Conservation (phyloP, 2,797 vertebrate species). For the Semaprochilodus insignis region DNA sequence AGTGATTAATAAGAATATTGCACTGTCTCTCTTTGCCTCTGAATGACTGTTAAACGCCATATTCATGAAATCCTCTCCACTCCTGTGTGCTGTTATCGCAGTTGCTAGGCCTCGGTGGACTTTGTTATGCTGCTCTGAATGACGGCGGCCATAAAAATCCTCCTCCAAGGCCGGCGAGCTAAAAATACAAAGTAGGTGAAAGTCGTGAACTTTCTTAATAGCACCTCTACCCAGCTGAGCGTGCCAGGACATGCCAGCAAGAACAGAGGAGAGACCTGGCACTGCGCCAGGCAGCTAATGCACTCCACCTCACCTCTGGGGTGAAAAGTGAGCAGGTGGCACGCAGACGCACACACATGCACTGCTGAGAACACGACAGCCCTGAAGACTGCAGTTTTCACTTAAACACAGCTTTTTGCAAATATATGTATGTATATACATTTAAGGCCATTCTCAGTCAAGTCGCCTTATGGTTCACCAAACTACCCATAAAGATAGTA, state of each 20-base stretch:
- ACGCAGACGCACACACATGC: background rate
- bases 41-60: background rate
- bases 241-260: conserved; percentile 33
- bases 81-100: background rate
- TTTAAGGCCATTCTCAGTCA: too few species aligned
- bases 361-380: background rate
- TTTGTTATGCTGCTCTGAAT: background rate
- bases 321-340: background rate
- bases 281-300: conserved; percentile 35
- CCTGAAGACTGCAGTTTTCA: background rate
- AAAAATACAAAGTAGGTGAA: conserved; percentile 57
- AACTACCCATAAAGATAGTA: too few species aligned
- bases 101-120: background rate
- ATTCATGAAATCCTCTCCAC: conserved; percentile 14
- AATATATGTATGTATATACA: background rate
- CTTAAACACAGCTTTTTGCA: too few species aligned
- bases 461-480: too few species aligned
- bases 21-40: background rate
- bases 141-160: conserved; percentile 16
- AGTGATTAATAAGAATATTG: too few species aligned
- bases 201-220: conserved; percentile 53
- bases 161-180: conserved; percentile 28
- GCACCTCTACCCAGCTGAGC: conserved; percentile 44
- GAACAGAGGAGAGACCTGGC: conserved; percentile 37
- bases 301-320: background rate